A percentile compares a stretch with the other conserved stretches of the same genome.
Evolutionary conservation across 2,888 invertebrate species (phyloP).

Genomic region (Cartodere bifasciata): DNA sequence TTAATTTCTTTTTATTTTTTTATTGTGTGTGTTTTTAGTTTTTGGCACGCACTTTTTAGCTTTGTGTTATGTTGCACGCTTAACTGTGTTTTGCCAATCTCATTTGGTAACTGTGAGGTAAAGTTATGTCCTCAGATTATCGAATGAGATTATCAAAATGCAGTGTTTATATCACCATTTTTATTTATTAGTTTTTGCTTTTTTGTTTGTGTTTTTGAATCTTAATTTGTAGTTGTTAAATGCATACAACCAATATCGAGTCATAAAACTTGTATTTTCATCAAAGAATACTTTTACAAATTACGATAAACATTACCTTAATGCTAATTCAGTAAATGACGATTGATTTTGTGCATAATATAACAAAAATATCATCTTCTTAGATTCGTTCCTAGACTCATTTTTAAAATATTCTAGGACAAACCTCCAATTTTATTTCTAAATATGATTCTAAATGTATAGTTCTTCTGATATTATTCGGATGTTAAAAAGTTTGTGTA

Average conservation of each 20-base stretch:
- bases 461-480: no score
- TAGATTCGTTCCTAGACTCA: no score
- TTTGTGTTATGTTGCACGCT: slow-evolving; percentile 26
- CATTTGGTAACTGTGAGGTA: slow-evolving; percentile 97
- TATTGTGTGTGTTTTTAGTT: slow-evolving; percentile 17
- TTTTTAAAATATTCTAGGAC: no score
- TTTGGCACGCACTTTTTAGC: slow-evolving; percentile 11
- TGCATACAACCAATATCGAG: slow-evolving; percentile 3
- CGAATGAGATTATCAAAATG: slow-evolving; percentile 70
- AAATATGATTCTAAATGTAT: no score
- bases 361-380: no score
- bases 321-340: no score
- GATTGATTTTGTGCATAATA: no score
- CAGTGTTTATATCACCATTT: slow-evolving; percentile 37
- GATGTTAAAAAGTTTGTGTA: no score
- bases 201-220: slow-evolving; percentile 25
- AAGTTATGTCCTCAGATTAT: slow-evolving; percentile 62
- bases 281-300: no score
- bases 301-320: no score
- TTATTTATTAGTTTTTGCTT: slow-evolving; percentile 32
- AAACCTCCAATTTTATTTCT: no score
- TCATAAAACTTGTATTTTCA: no score
- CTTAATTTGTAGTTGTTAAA: slow-evolving; percentile 20
- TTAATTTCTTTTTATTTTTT: slow-evolving; percentile 18
- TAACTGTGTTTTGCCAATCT: slow-evolving; percentile 71